Base-by-base conservation (phyloP, 2,797 vertebrate genomes). In the Margarornis squamiger region DNA sequence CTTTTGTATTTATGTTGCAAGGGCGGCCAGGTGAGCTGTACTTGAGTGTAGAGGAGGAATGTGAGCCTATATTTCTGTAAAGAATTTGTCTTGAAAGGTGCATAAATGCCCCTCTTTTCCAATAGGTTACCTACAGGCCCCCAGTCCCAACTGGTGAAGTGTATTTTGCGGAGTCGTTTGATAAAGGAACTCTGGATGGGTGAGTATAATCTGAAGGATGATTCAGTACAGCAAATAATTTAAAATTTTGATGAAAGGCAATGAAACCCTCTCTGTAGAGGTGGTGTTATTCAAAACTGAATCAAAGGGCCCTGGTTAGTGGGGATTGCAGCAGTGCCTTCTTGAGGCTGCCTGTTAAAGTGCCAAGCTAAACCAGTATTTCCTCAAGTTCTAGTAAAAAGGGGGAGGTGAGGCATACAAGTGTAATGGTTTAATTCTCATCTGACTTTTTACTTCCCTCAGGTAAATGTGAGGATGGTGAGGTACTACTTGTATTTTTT, bases 81-180 rank as follows among this genome's bases (percentile, higher is more conserved):
- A 38, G 27, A 76, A 51, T 17, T 5, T 72, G 7, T 52, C 27
- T 61, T 67, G 57, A 58, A 92, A 78, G 34, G 14, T 86, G 14
- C 9, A 12, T 72, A 51, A 90, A 75, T 51, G 32, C 27, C 19
- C 62, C 4, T 73, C n/a, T 85, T 88, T 57, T 95, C 93, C 66
- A 84, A 32, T 80, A 99, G 99, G 99, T 99, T 90, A 99, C 98
- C 55, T 99, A 99, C 96, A 99, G 98, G 93, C 98, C 99, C 45
- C 99, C 99, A 4, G 98, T 99, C 96, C 99, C 99, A 13, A 99
- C 98, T 74, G 99, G 99, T 36, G 99, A 99, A 81, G 99, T 99
- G 73, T 99, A 98, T 97, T 99, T 99, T 85, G 99, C 96, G 0
- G 99, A 99, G 95, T 98, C 99, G 10, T 99, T 99, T 95, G 99